phyloP scores from a whole-genome alignment of 2,113 vertebrate genomes.

The Cheirogaleus medius region DNA sequence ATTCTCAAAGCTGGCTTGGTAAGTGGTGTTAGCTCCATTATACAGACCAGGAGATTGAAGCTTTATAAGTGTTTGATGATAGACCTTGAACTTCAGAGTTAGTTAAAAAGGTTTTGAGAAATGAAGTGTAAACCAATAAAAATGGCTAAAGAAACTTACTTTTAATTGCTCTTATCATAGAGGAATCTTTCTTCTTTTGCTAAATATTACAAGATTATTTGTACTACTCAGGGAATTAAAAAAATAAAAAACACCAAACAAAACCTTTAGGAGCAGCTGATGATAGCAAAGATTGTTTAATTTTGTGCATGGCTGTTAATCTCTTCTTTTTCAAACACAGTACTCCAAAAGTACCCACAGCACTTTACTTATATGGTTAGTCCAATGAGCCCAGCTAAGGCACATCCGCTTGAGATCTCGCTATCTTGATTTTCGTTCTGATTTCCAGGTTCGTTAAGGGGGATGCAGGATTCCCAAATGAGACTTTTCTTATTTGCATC shows the following conservation, averaged over 20 bases:
- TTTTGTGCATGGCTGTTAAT: neutral
- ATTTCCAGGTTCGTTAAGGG: neutral
- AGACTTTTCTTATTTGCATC: neutral
- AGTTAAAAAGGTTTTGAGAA: neutral
- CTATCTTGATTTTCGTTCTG: neutral
- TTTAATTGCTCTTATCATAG: neutral
- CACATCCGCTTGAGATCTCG: neutral
- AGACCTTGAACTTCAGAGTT: neutral
- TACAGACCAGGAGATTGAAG: neutral
- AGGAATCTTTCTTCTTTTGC: neutral
- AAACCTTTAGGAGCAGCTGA: neutral
- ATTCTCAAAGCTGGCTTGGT: neutral
- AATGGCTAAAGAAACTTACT: neutral
- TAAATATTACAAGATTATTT: neutral
- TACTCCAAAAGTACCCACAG: neutral
- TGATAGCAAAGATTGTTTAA: neutral
- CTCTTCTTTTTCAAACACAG: neutral
- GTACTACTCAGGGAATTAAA: neutral
- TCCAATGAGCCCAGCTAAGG: neutral
- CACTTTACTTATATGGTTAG: neutral
- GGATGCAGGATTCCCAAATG: neutral
- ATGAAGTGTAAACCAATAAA: neutral
- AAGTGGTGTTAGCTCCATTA: neutral
- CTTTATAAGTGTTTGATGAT: neutral
- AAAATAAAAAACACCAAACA: neutral